Conservation (phyloP, 2,888 invertebrate genomes). For the Dascillus cervinus region DNA sequence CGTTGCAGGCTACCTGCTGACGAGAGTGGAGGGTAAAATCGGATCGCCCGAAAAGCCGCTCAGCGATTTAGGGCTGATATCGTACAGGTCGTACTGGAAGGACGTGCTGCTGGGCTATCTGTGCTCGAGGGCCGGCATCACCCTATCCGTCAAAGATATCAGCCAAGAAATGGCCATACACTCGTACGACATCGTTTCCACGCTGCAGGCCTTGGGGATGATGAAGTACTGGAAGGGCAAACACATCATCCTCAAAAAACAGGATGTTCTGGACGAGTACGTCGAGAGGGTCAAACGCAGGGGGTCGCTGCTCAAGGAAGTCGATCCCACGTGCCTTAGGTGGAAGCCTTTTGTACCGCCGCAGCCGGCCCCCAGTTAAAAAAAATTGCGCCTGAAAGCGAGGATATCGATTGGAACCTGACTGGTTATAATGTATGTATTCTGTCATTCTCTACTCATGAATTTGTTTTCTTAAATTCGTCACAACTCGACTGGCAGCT, state of each 20-base stretch:
- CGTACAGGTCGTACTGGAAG: slow-evolving; percentile 98
- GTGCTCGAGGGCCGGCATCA: slow-evolving; percentile 80
- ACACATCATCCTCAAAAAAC: slow-evolving; percentile 89
- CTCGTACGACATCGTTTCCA: slow-evolving; percentile 95
- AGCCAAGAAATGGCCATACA: slow-evolving; percentile 92
- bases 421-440: neutral
- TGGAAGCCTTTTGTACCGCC: slow-evolving; percentile 76
- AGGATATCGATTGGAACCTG: too few relatives aligned
- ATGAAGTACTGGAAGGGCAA: slow-evolving; percentile 99
- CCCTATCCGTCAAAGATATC: slow-evolving; percentile 85
- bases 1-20: slow-evolving; percentile 84
- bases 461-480: too few relatives aligned
- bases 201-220: slow-evolving; percentile 91
- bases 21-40: slow-evolving; percentile 91
- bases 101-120: slow-evolving; percentile 88
- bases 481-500: too few relatives aligned
- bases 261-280: slow-evolving; percentile 92
- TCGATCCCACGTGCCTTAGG: slow-evolving; percentile 78
- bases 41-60: slow-evolving; percentile 99
- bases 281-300: slow-evolving; percentile 72
- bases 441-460: too few relatives aligned
- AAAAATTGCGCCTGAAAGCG: slow-evolving; percentile 3
- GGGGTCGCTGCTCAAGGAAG: slow-evolving; percentile 72
- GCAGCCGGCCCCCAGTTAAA: slow-evolving; percentile 44
- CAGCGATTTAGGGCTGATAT: slow-evolving; percentile 93